Evolutionary conservation across 2,113 vertebrate species (phyloP), one percentile per base, ranked within the genome.

Genomic region (Hippotragus niger): DNA sequence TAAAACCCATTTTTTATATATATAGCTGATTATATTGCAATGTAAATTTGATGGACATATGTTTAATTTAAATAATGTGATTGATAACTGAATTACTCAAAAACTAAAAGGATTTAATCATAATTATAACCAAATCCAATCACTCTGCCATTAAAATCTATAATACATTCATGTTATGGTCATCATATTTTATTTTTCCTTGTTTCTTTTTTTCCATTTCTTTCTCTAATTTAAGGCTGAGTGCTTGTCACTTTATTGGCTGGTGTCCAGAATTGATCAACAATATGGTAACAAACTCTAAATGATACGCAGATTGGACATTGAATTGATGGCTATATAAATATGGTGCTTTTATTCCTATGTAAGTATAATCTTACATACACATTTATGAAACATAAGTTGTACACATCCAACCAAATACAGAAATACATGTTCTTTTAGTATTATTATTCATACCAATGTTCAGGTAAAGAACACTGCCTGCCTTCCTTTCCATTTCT

Each of bases 31-130:
- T 55, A 15, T 62, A 84, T 52, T 57, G 2, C 3, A 88, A 90
- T 36, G 3, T 52, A 78, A 95, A 60, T 94, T 94, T 85, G 23
- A 91, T 21, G 62, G 7, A 62, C 96, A 84, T 7, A 16, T 53
- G 1, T 47, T 93, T 94, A 23, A 92, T 71, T 91, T 81, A 91
- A 96, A 45, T 76, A 81, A 82, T 62, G 16, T 87, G 36, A 76
- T 74, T 62, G 4, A 71, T 84, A 89, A 71, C 15, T 83, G 17
- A 84, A 74, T 33, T 81, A 7, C 13, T 97, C 25, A 90, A 64
- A 96, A 94, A 91, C 95, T 83, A 25, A 96, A 92, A 86, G 11
- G 12, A 92, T 82, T 90, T 19, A 88, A 89, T 91, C 31, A 93
- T 60, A 86, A 60, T 93, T 62, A 60, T 86, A 78, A 50, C 8